phyloP scores from a whole-genome alignment of 2,797 vertebrate species.

The Scyliorhinus canicula region DNA sequence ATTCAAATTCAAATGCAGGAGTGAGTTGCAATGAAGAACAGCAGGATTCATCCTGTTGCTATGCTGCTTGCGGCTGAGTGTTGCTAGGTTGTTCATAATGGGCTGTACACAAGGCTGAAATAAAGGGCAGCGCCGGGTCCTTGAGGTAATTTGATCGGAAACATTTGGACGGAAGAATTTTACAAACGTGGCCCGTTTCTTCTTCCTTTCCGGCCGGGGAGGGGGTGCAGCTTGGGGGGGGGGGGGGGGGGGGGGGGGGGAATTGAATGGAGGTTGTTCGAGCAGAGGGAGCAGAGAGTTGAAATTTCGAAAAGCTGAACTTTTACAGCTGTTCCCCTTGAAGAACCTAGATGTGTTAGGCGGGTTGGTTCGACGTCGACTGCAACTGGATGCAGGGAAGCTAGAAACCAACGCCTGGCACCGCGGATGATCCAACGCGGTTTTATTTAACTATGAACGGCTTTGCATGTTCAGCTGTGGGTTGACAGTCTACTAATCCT shows the following conservation, averaged over 20 bases:
- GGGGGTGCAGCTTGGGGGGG: too few species aligned
- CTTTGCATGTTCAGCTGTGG: too few species aligned
- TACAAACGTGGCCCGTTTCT: background rate
- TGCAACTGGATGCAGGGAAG: too few species aligned
- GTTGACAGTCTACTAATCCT: too few species aligned
- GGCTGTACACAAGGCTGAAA: background rate
- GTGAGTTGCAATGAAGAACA: background rate
- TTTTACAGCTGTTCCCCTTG: background rate
- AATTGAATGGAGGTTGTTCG: background rate
- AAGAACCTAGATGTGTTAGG: too few species aligned
- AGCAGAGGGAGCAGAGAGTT: background rate
- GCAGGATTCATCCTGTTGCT: conserved; percentile 13
- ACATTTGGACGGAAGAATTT: background rate
- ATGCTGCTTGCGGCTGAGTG: background rate
- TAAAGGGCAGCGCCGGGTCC: background rate
- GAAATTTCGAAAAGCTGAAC: background rate
- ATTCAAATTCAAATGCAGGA: background rate
- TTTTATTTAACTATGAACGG: too few species aligned
- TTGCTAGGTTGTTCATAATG: background rate
- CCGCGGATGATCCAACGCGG: too few species aligned
- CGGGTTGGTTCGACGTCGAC: too few species aligned
- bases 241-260: background rate
- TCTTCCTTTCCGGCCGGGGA: too few species aligned
- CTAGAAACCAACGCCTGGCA: too few species aligned
- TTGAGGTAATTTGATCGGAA: background rate